Evolutionary conservation across 2,113 vertebrate species (phyloP).

Genomic region (Etheostoma cragini): DNA sequence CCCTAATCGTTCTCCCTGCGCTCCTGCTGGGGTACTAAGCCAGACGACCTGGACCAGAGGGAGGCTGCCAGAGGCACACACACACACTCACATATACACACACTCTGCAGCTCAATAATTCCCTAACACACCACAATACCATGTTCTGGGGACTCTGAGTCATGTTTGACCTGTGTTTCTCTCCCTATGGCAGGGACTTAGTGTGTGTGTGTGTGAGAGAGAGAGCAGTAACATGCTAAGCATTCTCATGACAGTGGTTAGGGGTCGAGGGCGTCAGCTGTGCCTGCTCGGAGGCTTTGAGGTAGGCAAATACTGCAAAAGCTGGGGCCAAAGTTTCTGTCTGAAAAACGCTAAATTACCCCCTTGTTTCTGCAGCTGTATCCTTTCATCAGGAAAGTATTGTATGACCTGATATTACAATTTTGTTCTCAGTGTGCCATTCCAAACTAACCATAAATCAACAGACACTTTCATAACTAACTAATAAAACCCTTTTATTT

Average conservation of each 20-base stretch:
- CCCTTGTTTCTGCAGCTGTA: constrained; percentile 20
- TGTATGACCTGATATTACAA: constrained; percentile 7
- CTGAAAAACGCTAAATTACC: constrained; percentile 24
- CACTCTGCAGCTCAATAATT: constrained; percentile 21
- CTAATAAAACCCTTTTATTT: too few relatives aligned
- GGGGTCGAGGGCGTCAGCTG: constrained; percentile 59
- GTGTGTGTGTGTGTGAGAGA: not conserved
- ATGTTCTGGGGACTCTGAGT: constrained; percentile 56
- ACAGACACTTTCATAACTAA: not conserved
- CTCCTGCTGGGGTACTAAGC: constrained; percentile 50
- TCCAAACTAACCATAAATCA: constrained; percentile 25
- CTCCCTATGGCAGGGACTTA: constrained; percentile 57
- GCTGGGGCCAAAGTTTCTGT: constrained; percentile 20
- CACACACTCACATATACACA: constrained; percentile 10
- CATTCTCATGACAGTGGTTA: constrained; percentile 53
- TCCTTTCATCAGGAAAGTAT: constrained; percentile 3
- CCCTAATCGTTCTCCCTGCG: constrained; percentile 11
- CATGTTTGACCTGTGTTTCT: constrained; percentile 69
- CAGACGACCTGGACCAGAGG: constrained; percentile 61
- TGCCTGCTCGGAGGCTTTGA: constrained; percentile 49
- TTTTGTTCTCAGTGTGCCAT: constrained; percentile 5
- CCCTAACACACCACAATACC: constrained; percentile 27
- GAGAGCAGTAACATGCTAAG: constrained; percentile 39
- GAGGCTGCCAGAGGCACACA: constrained; percentile 43
- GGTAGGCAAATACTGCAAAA: constrained; percentile 42